Conservation (phyloP, 2,113 vertebrate genomes). For the Vidua macroura region DNA sequence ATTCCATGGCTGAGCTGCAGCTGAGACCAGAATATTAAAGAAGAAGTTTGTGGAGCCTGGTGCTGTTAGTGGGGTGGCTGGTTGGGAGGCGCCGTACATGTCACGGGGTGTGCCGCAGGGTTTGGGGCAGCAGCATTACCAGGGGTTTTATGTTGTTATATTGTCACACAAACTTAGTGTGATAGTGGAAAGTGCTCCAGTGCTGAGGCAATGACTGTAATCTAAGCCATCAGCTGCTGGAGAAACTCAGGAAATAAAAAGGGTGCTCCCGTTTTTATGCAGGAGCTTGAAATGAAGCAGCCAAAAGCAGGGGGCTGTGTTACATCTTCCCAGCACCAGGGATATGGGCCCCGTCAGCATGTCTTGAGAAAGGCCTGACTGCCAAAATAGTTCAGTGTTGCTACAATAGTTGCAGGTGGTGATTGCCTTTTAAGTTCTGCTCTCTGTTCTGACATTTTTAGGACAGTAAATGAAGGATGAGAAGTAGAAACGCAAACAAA, state of each 20-base stretch:
- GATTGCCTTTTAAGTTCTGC: constrained; percentile 36
- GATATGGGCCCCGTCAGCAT: fast-evolving
- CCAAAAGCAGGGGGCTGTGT: fast-evolving
- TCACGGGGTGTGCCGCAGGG: fast-evolving
- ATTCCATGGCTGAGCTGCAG: background rate
- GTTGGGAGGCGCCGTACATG: fast-evolving
- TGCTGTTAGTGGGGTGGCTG: background rate
- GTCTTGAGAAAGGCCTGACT: background rate
- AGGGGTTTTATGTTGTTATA: background rate
- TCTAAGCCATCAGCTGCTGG: background rate
- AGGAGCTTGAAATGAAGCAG: background rate
- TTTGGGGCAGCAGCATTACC: background rate
- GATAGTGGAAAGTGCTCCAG: background rate
- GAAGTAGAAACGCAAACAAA: background rate
- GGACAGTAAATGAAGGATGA: constrained; percentile 19
- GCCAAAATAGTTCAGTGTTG: background rate
- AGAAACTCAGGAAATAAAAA: background rate
- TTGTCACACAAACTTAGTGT: background rate
- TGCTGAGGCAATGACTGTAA: background rate
- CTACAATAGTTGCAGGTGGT: background rate
- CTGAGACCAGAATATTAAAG: background rate
- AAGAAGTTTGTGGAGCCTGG: background rate
- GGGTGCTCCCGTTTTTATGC: background rate
- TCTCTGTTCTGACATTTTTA: constrained; percentile 33
- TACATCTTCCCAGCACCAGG: background rate